A percentile compares a stretch with the other conserved stretches of the same genome.
phyloP scores from a whole-genome alignment of 2,888 invertebrate genomes.

The Acanthococcus lagerstroemiae region DNA sequence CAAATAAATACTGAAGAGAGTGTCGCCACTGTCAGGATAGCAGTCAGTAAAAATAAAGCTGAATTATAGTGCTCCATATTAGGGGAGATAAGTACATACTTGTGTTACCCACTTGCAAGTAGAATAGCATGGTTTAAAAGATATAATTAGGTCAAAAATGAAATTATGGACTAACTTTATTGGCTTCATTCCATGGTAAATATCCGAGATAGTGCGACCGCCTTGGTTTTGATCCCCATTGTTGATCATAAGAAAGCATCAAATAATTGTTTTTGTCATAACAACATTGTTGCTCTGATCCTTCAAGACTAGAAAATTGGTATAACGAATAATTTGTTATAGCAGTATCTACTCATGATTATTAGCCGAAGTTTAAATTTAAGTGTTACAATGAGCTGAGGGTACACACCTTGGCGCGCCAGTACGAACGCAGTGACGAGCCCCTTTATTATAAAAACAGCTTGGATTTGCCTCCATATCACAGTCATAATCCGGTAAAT shows the following conservation, averaged over 20 bases:
- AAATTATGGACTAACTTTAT: constrained; percentile 53
- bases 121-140: too few species aligned
- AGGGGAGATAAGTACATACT: too few species aligned
- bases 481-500: constrained; percentile 78
- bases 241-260: constrained; percentile 90
- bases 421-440: constrained; percentile 84
- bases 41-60: too few species aligned
- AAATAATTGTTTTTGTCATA: constrained; percentile 86
- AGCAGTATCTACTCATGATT: too few species aligned
- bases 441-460: constrained; percentile 79
- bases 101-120: too few species aligned
- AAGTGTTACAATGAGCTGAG: too few species aligned
- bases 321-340: too few species aligned
- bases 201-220: constrained; percentile 83
- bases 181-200: constrained; percentile 88
- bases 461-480: constrained; percentile 83
- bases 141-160: too few species aligned
- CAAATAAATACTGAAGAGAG: too few species aligned
- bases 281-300: constrained; percentile 94
- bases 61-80: background rate
- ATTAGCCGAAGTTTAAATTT: too few species aligned
- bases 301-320: constrained; percentile 63
- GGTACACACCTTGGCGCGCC: constrained; percentile 71
- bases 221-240: constrained; percentile 81
- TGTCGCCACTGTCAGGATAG: too few species aligned